Evolutionary conservation across 2,888 invertebrate genomes (phyloP).

Genomic region (Colostygia pectinataria): DNA sequence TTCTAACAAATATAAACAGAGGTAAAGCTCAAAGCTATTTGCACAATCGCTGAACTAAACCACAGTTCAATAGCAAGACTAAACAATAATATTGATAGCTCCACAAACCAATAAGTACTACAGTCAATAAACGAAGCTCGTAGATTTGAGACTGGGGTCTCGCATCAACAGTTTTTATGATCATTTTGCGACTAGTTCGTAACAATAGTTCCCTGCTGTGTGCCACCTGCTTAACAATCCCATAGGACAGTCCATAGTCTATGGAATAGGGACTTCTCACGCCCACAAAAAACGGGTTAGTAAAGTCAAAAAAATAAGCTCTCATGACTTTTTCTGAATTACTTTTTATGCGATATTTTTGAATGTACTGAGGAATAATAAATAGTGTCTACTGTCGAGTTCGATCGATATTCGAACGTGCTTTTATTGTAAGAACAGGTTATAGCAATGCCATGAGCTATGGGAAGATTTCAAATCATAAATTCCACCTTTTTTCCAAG

Average conservation of each 20-base stretch:
- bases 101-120: slow-evolving; percentile 25
- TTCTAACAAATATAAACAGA: background rate
- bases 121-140: slow-evolving; percentile 28
- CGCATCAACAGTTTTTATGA: slow-evolving; percentile 20
- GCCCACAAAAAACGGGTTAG: slow-evolving; percentile 77
- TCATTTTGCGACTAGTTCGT: slow-evolving; percentile 26
- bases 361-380: slow-evolving; percentile 19
- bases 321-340: slow-evolving; percentile 41
- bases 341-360: slow-evolving; percentile 36
- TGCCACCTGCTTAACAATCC: slow-evolving; percentile 67
- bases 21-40: slow-evolving; percentile 8
- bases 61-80: slow-evolving; percentile 2
- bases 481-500: slow-evolving; percentile 5
- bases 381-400: slow-evolving; percentile 14
- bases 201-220: slow-evolving; percentile 40
- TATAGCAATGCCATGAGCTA: background rate
- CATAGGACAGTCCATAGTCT: slow-evolving; percentile 32
- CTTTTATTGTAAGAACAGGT: slow-evolving; percentile 17
- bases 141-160: slow-evolving; percentile 11
- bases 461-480: slow-evolving; percentile 13
- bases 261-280: slow-evolving; percentile 50
- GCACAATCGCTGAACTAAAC: slow-evolving; percentile 2
- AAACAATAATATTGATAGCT: slow-evolving; percentile 24
- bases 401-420: slow-evolving; percentile 15
- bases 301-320: slow-evolving; percentile 43